Evolutionary conservation across 2,888 invertebrate genomes (phyloP), one percentile per base, ranked within the genome.

Genomic region (Tipula unca): DNA sequence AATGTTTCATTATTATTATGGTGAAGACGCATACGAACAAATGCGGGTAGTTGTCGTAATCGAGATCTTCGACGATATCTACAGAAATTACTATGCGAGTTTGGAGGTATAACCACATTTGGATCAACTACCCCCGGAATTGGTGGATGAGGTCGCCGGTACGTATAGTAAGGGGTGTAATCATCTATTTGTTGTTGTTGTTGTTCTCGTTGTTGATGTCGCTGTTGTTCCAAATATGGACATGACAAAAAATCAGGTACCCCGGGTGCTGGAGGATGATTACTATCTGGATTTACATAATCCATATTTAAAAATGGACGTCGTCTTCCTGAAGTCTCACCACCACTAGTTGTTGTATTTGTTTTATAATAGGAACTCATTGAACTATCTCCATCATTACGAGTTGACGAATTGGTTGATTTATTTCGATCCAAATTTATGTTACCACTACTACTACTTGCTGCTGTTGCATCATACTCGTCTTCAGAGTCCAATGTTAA

Each of bases 401-500:
- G 83, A 20, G n/a, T 5, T 2, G 83, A 83, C 1, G n/a, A 17
- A 83, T 83, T 83, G 4, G 5, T 32, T 32, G 83, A 32, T 32
- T 83, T 83, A 29, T 17, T 83, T n/a, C 13, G 83, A 83, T 83
- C 35, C 32, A 25, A 0, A 83, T 83, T 83, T 83, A 14, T 17
- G 35, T 83, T 83, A 14, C 39, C 8, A 48, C 48, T 48, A 83
- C 4, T 83, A 83, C 14, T 83, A n/a, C 5, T 14, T 14, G 1
- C 32, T 69, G 69, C 69, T 25, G 25, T 10, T 25, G 25, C 8
- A 17, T 29, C 32, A 83, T 83, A 83, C 87, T 93, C 93, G 87
- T 93, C 93, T 87, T 92, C 92, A 4, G 92, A 91, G 87, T 93
- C 93, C 85, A 92, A 92, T 2, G 93, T 93, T 87, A 93, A 89